These are phyloP conservation scores for Psammodynastes pulverulentus DNA, from an alignment of 2,113 vertebrate species.

Conservation along the genomic window DNA sequence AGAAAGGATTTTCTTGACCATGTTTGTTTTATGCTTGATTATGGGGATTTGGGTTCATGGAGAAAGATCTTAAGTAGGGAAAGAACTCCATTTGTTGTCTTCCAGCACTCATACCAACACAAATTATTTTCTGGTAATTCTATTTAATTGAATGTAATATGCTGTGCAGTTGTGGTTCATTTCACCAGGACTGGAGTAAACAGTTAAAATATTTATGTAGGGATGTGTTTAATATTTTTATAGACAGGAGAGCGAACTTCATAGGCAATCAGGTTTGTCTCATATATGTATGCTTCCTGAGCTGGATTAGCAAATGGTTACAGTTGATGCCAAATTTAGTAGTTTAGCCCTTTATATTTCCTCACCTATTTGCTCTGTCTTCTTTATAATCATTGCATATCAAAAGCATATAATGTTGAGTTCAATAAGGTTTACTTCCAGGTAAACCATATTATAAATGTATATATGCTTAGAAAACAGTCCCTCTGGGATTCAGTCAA, in stretches of 20 bases:
- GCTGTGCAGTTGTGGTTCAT: not conserved
- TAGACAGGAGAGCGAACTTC: not conserved
- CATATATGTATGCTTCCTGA: not conserved
- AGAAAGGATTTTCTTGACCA: conserved; percentile 13
- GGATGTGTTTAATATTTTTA: not conserved
- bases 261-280: not conserved
- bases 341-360: not conserved
- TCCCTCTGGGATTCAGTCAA: not conserved
- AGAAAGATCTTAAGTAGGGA: not conserved
- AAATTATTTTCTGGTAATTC: not conserved
- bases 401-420: not conserved
- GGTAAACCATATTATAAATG: not conserved
- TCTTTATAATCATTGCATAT: not conserved
- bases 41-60: not conserved
- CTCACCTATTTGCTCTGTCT: not conserved
- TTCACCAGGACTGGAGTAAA: not conserved
- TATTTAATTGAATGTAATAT: conserved; percentile 18
- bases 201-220: not conserved
- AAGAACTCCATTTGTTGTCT: not conserved
- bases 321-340: not conserved
- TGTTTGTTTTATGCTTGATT: conserved; percentile 13
- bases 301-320: not conserved
- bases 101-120: not conserved
- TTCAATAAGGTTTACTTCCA: not conserved
- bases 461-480: not conserved